Conservation (phyloP, 2,113 vertebrate species). For the Aleadryas rufinucha region DNA sequence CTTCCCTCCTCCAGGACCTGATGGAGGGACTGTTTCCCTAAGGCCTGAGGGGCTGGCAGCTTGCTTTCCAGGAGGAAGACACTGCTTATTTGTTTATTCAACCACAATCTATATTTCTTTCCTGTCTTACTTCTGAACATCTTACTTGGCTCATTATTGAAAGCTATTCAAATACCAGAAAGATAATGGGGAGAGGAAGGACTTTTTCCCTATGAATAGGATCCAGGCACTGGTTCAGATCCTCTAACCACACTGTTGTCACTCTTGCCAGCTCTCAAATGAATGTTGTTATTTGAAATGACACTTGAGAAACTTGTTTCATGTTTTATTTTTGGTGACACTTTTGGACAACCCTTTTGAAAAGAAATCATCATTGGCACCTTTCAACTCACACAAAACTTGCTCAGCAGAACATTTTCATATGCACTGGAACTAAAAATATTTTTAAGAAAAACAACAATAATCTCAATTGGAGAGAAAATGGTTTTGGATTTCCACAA, state of each 20-base stretch:
- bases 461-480: neutral
- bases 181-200: constrained; percentile 32
- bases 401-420: constrained; percentile 12
- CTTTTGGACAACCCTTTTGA: constrained; percentile 30
- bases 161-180: neutral
- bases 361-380: constrained; percentile 24
- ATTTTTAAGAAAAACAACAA: neutral
- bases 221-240: constrained; percentile 48
- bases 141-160: neutral
- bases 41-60: neutral
- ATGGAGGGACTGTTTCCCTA: neutral
- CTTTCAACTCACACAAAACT: constrained; percentile 19
- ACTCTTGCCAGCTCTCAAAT: constrained; percentile 14
- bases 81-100: neutral
- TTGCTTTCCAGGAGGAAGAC: neutral
- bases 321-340: constrained; percentile 51
- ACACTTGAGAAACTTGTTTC: constrained; percentile 15
- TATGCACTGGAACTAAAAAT: neutral
- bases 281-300: constrained; percentile 20
- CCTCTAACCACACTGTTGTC: neutral
- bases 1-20: neutral
- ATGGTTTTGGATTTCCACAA: neutral
- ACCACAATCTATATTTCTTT: neutral
- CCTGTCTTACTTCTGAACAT: neutral
- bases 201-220: constrained; percentile 16